Conservation (phyloP, 2,888 invertebrate genomes). For the Taenaris catops region DNA sequence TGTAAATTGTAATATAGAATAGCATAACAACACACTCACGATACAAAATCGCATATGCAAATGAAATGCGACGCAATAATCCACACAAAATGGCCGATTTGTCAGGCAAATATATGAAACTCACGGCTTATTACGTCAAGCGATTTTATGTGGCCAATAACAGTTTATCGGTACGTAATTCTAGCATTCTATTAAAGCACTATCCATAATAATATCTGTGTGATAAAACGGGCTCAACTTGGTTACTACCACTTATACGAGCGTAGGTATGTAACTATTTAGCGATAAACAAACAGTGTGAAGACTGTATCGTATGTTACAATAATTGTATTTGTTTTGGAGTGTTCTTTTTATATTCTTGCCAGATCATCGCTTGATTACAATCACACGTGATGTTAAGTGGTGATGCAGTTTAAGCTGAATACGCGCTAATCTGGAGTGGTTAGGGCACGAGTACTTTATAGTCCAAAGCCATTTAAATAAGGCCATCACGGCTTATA, state of each 20-base stretch:
- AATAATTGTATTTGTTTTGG: no score
- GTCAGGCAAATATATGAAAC: conserved; percentile 66
- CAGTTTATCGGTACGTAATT: conserved; percentile 54
- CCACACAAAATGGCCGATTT: conserved; percentile 55
- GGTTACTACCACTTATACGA: conserved; percentile 47
- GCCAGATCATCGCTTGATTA: no score
- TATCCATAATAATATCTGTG: conserved; percentile 49
- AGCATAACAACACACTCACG: conserved; percentile 7
- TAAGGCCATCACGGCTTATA: no score
- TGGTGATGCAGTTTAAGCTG: no score
- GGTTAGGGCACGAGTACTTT: no score
- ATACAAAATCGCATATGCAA: conserved; percentile 47
- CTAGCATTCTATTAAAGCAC: conserved; percentile 59
- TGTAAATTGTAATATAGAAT: conserved; percentile 3
- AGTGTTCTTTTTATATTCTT: no score
- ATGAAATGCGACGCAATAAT: conserved; percentile 42
- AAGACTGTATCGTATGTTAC: no score
- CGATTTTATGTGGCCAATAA: conserved; percentile 60
- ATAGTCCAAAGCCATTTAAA: no score
- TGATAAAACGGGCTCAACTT: conserved; percentile 55
- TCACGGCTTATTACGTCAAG: conserved; percentile 58
- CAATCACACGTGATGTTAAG: no score
- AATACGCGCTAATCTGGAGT: no score
- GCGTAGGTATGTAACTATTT: background rate
- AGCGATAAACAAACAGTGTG: no score